These are phyloP conservation scores for Poeciliopsis turneri DNA, from an alignment of 2,797 vertebrate species.

Conservation along the genomic window DNA sequence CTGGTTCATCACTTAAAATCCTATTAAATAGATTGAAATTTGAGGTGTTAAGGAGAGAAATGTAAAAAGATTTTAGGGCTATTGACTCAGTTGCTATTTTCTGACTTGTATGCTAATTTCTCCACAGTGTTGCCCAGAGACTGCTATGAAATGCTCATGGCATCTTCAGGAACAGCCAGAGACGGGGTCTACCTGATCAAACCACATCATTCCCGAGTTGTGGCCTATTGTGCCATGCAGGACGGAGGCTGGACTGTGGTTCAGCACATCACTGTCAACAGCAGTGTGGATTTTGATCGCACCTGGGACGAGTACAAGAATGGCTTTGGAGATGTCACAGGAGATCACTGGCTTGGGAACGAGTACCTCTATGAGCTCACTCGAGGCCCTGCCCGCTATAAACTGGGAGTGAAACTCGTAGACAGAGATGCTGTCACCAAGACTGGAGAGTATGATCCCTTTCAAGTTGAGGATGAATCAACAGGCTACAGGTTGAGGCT, in stretches of 20 bases:
- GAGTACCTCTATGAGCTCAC: slow-evolving; percentile 85
- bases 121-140: slow-evolving; percentile 82
- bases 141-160: slow-evolving; percentile 87
- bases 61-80: not conserved
- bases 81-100: not conserved
- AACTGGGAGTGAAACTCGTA: slow-evolving; percentile 87
- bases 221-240: slow-evolving; percentile 86
- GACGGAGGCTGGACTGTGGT: slow-evolving; percentile 90
- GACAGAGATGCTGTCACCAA: slow-evolving; percentile 81
- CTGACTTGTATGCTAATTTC: slow-evolving; percentile 24
- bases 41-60: not conserved
- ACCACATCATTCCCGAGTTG: slow-evolving; percentile 78
- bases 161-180: slow-evolving; percentile 77
- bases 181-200: slow-evolving; percentile 88
- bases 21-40: not conserved
- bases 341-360: slow-evolving; percentile 90
- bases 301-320: slow-evolving; percentile 86
- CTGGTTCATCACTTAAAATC: not conserved
- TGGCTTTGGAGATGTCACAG: slow-evolving; percentile 81
- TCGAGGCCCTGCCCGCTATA: slow-evolving; percentile 71
- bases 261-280: slow-evolving; percentile 88
- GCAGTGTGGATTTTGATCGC: slow-evolving; percentile 85
- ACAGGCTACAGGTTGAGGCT: slow-evolving; percentile 84
- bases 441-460: slow-evolving; percentile 82
- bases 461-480: slow-evolving; percentile 82